These are phyloP conservation scores for Drosophila baimaii DNA, from an alignment of 1,140 invertebrate genomes.

Conservation along the genomic window DNA sequence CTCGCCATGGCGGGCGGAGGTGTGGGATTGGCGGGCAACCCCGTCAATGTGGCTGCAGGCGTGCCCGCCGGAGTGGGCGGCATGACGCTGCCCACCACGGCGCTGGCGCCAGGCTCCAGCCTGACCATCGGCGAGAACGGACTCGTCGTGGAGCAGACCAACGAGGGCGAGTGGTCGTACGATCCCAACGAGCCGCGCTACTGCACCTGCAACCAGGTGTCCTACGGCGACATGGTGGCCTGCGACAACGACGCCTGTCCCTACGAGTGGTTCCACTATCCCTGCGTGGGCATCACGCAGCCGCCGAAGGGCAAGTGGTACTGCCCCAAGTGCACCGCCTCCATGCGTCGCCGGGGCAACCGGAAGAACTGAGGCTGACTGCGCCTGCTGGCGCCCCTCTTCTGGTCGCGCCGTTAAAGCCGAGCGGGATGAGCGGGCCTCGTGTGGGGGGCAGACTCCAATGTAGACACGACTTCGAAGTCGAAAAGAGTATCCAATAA, in stretches of 20 bases:
- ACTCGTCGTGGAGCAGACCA: constrained; percentile 85
- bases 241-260: constrained; percentile 99
- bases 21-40: background rate
- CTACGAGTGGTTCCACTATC: constrained; percentile 99
- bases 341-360: constrained; percentile 93
- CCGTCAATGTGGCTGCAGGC: background rate
- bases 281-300: constrained; percentile 97
- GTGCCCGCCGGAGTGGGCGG: constrained; percentile 25
- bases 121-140: constrained; percentile 72
- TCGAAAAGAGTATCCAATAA: constrained; percentile 7
- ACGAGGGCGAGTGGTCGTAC: constrained; percentile 91
- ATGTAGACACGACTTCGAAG: background rate
- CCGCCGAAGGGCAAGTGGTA: constrained; percentile 99
- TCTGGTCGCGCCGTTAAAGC: constrained; percentile 25
- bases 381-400: constrained; percentile 23
- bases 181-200: constrained; percentile 98
- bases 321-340: constrained; percentile 96
- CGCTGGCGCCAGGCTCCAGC: constrained; percentile 45
- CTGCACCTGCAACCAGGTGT: constrained; percentile 98
- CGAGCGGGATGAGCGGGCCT: background rate
- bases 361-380: constrained; percentile 87
- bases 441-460: too few relatives aligned
- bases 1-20: constrained; percentile 11
- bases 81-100: constrained; percentile 15
- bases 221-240: constrained; percentile 99